A percentile compares a stretch with the other conserved stretches of the same genome.
phyloP scores from a whole-genome alignment of 2,888 invertebrate species.

The Tholera decimalis region DNA sequence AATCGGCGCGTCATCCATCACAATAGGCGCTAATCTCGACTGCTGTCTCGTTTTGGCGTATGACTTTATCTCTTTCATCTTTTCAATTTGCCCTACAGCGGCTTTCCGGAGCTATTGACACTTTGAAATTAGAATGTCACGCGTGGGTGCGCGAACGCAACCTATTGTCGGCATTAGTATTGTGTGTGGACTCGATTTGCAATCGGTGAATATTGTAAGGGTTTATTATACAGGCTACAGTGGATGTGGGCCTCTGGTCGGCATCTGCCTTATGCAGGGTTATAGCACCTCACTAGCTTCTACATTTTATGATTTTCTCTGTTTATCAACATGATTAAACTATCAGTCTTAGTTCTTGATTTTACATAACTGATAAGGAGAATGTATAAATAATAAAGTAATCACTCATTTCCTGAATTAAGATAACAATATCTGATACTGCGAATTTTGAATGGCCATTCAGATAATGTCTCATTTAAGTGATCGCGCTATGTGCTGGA shows the following conservation, averaged over 20 bases:
- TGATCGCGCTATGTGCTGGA: constrained; percentile 22
- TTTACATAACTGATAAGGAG: constrained; percentile 49
- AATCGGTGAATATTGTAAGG: constrained; percentile 74
- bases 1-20: constrained; percentile 81
- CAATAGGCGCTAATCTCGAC: constrained; percentile 83
- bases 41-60: constrained; percentile 72
- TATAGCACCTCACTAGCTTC: constrained; percentile 31
- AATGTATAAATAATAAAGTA: constrained; percentile 42
- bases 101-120: constrained; percentile 86
- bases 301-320: constrained; percentile 27
- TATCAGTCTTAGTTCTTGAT: constrained; percentile 44
- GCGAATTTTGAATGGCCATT: constrained; percentile 31
- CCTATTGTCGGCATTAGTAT: constrained; percentile 80
- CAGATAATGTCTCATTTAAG: constrained; percentile 41
- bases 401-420: constrained; percentile 49
- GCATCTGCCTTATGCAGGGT: constrained; percentile 51
- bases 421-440: constrained; percentile 51
- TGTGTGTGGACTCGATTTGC: constrained; percentile 75
- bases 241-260: constrained; percentile 62
- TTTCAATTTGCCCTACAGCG: constrained; percentile 76
- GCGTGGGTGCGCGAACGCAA: constrained; percentile 88
- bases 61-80: constrained; percentile 70
- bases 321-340: constrained; percentile 16
- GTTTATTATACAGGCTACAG: constrained; percentile 72
- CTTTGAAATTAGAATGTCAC: constrained; percentile 87